Evolutionary conservation across 2,888 invertebrate genomes (phyloP), one percentile per base, ranked within the genome.

Genomic region (Tenthredo scrophulariae): DNA sequence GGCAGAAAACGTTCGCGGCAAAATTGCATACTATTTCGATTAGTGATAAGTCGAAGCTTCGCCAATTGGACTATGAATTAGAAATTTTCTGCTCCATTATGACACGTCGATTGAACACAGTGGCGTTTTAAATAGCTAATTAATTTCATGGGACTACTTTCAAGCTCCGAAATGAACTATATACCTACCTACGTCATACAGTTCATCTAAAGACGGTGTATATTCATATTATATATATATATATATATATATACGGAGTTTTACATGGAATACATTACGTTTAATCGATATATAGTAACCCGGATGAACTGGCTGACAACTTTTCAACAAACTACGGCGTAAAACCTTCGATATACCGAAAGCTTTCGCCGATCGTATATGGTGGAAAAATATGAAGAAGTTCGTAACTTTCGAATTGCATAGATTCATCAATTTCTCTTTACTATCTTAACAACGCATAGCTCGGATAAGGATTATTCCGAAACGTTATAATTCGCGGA

Each of bases 181-280:
- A 7, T 62, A 26, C 2, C 3, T 7, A 33, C 33, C 67, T 29
- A 33, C 67, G 67, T 67, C 67, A 67, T 18, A 18, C 67, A 33
- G 13, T 33, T 67, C 67, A 33, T 67, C 26, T 29, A 62, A 29
- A 67, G 33, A 18, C 33, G 18, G 67, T 67, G n/a, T n/a, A n/a
- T n/a, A n/a, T n/a, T n/a, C n/a, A n/a, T n/a, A n/a, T n/a, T n/a
- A n/a, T n/a, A n/a, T n/a, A n/a, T n/a, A n/a, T n/a, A n/a, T n/a
- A n/a, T n/a, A n/a, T n/a, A n/a, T n/a, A 67, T 33, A 67, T 15
- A 18, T 33, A 67, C 67, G 33, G 33, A 67, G 67, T 33, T 67
- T 54, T 67, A 67, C 33, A 67, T 33, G 13, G 67, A 67, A 67
- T 67, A 67, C 18, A 67, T 67, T 67, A 67, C 33, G 29, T 33